Evolutionary conservation across 2,113 vertebrate species (phyloP).

Genomic region (Sinosuthora webbiana): DNA sequence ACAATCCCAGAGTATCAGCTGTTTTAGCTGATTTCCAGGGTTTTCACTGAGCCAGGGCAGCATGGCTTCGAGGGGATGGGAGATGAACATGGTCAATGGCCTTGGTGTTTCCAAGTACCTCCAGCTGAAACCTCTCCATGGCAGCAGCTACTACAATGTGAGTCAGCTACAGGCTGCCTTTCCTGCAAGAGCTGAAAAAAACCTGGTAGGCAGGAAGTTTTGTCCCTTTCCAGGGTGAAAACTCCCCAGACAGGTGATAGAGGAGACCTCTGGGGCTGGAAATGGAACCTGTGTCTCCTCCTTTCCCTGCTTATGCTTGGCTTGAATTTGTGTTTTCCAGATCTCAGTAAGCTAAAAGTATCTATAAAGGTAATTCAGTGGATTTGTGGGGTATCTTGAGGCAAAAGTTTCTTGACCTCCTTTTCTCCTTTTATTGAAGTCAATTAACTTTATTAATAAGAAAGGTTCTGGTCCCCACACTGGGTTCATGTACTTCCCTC

Average conservation of each 20-base stretch:
- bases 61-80: not conserved
- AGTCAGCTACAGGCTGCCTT: not conserved
- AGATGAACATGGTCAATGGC: not conserved
- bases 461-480: not conserved
- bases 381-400: not conserved
- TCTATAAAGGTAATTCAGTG: not conserved
- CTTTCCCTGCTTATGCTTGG: not conserved
- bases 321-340: not conserved
- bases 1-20: not conserved
- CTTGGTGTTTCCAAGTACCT: not conserved
- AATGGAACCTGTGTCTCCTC: rapidly evolving
- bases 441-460: not conserved
- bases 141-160: not conserved
- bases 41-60: not conserved
- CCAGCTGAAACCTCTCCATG: not conserved
- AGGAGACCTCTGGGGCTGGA: not conserved
- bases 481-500: not conserved
- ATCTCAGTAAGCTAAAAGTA: not conserved
- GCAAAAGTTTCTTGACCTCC: not conserved
- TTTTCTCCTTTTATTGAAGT: not conserved
- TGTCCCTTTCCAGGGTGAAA: not conserved
- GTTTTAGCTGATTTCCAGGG: not conserved
- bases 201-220: not conserved
- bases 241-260: not conserved
- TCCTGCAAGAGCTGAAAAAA: not conserved